A percentile compares a stretch with the other conserved stretches of the same genome.
phyloP scores from a whole-genome alignment of 2,113 vertebrate species.

The Semnornis frantzii region DNA sequence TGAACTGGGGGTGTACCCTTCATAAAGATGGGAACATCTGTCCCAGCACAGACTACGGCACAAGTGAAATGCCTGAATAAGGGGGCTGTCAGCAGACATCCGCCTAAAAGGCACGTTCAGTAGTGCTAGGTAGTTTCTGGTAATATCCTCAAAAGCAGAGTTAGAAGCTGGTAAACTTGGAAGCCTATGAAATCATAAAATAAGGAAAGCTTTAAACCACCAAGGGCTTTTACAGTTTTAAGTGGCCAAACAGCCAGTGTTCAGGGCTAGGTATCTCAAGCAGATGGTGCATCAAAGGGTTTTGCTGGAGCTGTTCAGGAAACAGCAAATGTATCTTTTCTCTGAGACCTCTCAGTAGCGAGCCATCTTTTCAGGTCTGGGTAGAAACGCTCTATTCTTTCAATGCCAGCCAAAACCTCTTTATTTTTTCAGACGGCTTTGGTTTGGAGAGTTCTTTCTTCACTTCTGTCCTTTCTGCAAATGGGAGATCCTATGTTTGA shows the following conservation, averaged over 20 bases:
- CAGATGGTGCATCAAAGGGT: background rate
- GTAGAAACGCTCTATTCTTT: background rate
- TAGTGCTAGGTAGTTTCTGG: background rate
- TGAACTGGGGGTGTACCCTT: background rate
- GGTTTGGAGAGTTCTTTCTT: background rate
- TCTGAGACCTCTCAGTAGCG: background rate
- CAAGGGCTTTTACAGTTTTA: background rate
- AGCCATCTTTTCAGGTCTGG: background rate
- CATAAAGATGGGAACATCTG: background rate
- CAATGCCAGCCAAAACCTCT: background rate
- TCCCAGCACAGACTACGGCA: background rate
- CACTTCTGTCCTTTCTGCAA: background rate
- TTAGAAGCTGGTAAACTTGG: background rate
- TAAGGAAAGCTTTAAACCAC: background rate
- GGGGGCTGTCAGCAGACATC: background rate
- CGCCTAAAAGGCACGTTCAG: background rate
- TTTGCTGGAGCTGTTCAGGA: background rate
- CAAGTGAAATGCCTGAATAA: background rate
- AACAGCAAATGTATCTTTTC: background rate
- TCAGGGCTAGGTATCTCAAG: background rate
- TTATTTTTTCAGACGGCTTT: background rate
- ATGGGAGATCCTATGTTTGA: background rate
- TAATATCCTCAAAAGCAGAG: accelerated
- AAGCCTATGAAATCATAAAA: background rate
- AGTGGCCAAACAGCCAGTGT: background rate